Base-by-base conservation (phyloP, 2,797 vertebrate species). In the Sardinella longiceps region DNA sequence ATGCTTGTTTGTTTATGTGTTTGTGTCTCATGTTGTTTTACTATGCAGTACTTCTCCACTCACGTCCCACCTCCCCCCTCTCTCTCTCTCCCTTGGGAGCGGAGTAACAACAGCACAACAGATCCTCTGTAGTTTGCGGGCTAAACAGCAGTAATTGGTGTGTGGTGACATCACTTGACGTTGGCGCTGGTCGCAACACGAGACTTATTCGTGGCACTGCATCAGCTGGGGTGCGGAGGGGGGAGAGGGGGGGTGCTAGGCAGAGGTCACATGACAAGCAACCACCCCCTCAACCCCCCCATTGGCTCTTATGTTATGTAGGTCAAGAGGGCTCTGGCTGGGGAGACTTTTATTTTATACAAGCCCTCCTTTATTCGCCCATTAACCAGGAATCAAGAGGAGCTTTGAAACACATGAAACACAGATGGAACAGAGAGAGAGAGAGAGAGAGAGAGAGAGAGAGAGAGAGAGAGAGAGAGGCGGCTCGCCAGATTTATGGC, bases 141-240 rank as follows among this genome's bases (percentile, higher is more conserved):
- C 70, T 50, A 80, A 86, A 51, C 46, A 81, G 46, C 18, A 77
- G 46, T 82, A 77, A 81, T 85, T 82, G 80, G 50, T 82, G 63
- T 56, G 33, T 82, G 39, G 84, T 80, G 66, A 84, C 82, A 86
- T 87, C 84, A 81, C 66, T 74, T 33, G 28, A 33, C 3, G 66
- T 70, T 70, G 63, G 30, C 28, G 63, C 30, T 33, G 28, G 63
- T 70, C 85, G 28, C 53, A 85, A 80, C 56, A 82, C 63, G 25
- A 82, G 28, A 83, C 58, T 25, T 46, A 84, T 82, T 66, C 39
- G 20, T 70, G 80, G 37, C 66, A 74, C 82, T 48, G 11, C 1
- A 53, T 81, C 81, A 87, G 39, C 51, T 48, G 46, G 14, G 50
- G 14, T 28, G n/a, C 1, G 9, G 58, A 2, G 66, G 30, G 0